phyloP scores from a whole-genome alignment of 35 echinoderm and acorn worm genomes.

The Apostichopus japonicus region DNA sequence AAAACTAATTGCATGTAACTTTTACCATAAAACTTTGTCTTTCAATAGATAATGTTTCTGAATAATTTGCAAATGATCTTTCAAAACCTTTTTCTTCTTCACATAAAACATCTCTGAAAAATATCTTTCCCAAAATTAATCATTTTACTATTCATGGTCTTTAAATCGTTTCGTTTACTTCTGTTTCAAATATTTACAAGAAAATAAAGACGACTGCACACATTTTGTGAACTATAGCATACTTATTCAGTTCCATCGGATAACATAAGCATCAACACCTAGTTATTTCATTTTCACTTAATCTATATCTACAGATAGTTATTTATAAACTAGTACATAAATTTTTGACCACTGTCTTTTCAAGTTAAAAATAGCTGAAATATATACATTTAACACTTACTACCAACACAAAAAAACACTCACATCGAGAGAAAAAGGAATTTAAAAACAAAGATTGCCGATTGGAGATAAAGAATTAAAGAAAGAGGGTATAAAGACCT shows the following conservation, averaged over 20 bases:
- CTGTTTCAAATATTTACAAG: slow-evolving; percentile 2
- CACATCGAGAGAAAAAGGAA: too few species aligned
- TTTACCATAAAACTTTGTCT: not conserved
- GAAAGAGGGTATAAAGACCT: too few species aligned
- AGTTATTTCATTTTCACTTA: not conserved
- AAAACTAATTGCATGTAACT: not conserved
- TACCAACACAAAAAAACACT: too few species aligned
- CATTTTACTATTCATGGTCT: not conserved
- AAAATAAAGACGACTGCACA: not conserved
- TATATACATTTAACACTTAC: too few species aligned
- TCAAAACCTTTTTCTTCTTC: not conserved
- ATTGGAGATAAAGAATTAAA: not conserved
- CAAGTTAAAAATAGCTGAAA: not conserved
- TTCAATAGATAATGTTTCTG: not conserved
- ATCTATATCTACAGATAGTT: not conserved
- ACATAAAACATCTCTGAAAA: slow-evolving; percentile 2
- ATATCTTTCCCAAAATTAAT: not conserved
- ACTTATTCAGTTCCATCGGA: slow-evolving; percentile 8
- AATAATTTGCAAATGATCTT: slow-evolving; percentile 17
- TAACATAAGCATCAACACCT: not conserved
- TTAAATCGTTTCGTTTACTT: not conserved
- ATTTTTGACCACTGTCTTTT: not conserved
- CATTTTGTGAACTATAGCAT: not conserved
- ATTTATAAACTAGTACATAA: slow-evolving; percentile 6
- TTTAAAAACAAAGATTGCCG: not conserved